Conservation (phyloP, 2,113 vertebrate species). For the Ictalurus punctatus region DNA sequence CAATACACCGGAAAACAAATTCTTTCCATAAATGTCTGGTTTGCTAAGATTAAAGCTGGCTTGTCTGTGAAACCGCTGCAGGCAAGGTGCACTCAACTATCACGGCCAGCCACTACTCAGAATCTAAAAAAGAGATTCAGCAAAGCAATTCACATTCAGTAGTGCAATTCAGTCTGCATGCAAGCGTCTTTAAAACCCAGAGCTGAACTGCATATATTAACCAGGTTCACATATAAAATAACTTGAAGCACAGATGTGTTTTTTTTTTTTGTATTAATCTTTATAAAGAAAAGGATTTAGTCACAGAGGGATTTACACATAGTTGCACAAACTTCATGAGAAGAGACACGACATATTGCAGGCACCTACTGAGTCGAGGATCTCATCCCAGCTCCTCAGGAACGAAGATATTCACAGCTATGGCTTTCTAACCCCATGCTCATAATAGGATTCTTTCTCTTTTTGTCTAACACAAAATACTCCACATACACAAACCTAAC, state of each 20-base stretch:
- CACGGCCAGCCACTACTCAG: neutral
- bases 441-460: conserved; percentile 51
- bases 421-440: conserved; percentile 66
- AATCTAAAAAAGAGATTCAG: neutral
- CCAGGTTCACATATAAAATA: neutral
- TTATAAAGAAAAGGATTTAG: conserved; percentile 54
- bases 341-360: conserved; percentile 46
- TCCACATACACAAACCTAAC: conserved; percentile 29
- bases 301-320: conserved; percentile 40
- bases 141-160: neutral
- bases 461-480: conserved; percentile 39
- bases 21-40: conserved; percentile 22
- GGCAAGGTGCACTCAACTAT: conserved; percentile 19
- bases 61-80: neutral
- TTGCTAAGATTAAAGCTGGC: conserved; percentile 44
- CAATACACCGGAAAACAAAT: neutral
- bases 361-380: conserved; percentile 47
- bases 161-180: neutral
- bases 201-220: neutral
- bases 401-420: conserved; percentile 55
- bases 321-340: conserved; percentile 50
- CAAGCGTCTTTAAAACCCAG: neutral
- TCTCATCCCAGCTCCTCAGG: conserved; percentile 38
- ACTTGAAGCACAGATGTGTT: neutral
- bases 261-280: conserved; percentile 48